Evolutionary conservation across 2,888 invertebrate species (phyloP), one percentile per base, ranked within the genome.

Genomic region (Tryphoninae sp.): DNA sequence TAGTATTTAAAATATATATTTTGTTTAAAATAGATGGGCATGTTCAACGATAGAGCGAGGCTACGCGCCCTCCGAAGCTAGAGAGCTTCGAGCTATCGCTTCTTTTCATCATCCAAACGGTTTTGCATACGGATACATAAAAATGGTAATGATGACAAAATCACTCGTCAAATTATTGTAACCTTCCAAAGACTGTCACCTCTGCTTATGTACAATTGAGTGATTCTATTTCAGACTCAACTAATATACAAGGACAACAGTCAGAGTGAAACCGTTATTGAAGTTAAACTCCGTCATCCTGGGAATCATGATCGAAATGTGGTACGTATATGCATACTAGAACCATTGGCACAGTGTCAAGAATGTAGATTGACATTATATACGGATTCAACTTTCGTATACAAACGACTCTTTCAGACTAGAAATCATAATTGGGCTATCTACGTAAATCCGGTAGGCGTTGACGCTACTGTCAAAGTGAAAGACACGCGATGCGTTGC

Each of bases 101-200:
- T 97, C 97, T 0, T 98, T 98, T 92, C 97, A 98, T 92, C 96
- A 98, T 93, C 97, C 97, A 0, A 93, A 94, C 16, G 97, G 98
- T 0, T 97, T 95, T 92, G 96, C 97, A 0, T 95, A 94, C 91
- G 98, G 98, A 2, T 97, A 96, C 90, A 93, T 98, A 72, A 94
- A 96, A 91, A 95, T 98, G 96, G 95, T 96, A 92, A 90, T n/a
- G 51, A 49, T 3, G 9, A n/a, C 45, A 65, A 33, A 61, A 59
- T n/a, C 16, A 64, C 45, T 59, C 9, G 42, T 55, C 19, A 4
- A 22, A 23, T 58, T 67, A 61, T 51, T 7, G 26, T 16, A 22
- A 26, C 19, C 16, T 51, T 55, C 19, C 42, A 6, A 33, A 6
- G 62, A 16, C 11, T n/a, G 55, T 6, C 49, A 9, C 13, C 16